These are phyloP conservation scores for Phasianus colchicus DNA, from an alignment of 2,113 vertebrate genomes.

Conservation along the genomic window DNA sequence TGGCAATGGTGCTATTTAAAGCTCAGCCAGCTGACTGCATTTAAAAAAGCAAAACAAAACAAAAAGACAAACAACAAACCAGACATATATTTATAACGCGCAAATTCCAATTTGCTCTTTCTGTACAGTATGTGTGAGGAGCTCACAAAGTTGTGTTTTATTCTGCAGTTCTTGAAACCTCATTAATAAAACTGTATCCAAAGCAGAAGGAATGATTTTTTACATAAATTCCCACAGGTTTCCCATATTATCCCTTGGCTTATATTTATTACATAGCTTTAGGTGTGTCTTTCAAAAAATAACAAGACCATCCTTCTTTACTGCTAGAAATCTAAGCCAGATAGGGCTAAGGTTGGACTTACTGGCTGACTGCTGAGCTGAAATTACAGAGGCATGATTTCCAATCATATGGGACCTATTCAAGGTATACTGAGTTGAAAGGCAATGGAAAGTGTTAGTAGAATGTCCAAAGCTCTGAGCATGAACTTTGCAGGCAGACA, in stretches of 20 bases:
- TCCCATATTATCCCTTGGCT: background rate
- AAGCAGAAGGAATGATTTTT: background rate
- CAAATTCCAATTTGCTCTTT: background rate
- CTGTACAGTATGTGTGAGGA: background rate
- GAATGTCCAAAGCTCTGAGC: background rate
- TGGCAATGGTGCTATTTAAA: background rate
- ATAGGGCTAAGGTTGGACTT: background rate
- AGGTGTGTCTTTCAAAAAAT: background rate
- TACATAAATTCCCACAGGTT: background rate
- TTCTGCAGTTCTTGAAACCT: background rate
- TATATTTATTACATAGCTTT: background rate
- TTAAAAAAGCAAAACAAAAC: background rate
- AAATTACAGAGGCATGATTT: background rate
- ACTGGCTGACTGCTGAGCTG: background rate
- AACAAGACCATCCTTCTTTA: background rate
- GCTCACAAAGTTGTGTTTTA: background rate
- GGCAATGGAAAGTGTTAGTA: background rate
- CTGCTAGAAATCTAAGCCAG: background rate
- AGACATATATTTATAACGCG: background rate
- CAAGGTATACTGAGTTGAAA: background rate
- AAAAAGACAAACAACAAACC: background rate
- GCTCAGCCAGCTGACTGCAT: background rate
- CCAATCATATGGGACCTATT: background rate
- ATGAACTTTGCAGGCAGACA: background rate
- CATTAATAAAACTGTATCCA: background rate